Conservation (phyloP, 2,797 vertebrate genomes). For the Microtus obscurus region DNA sequence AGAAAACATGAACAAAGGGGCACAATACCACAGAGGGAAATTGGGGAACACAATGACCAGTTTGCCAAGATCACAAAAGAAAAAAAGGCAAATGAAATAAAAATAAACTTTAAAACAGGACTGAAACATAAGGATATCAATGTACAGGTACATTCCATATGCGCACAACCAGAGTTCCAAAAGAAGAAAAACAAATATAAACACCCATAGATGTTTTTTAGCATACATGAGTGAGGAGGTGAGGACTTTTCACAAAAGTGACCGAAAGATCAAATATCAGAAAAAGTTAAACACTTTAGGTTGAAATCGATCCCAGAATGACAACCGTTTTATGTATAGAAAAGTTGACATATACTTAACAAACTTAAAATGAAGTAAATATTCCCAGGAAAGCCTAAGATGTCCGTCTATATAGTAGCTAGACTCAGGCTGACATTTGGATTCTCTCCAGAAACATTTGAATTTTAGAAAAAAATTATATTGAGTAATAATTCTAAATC, state of each 20-base stretch:
- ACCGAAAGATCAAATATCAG: neutral
- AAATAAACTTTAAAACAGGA: neutral
- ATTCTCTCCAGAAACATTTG: neutral
- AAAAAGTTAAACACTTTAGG: neutral
- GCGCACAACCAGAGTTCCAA: too few species aligned
- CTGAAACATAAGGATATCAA: neutral
- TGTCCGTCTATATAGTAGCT: neutral
- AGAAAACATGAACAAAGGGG: neutral
- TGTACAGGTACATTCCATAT: neutral
- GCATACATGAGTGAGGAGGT: neutral
- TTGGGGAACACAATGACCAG: neutral
- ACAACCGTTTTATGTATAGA: neutral
- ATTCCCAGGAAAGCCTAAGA: neutral
- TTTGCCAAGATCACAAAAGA: neutral
- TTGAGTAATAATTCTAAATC: conserved; percentile 20
- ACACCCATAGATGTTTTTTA: neutral
- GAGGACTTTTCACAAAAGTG: conserved; percentile 14
- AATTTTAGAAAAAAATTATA: neutral
- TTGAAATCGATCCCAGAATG: neutral
- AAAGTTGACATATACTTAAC: neutral
- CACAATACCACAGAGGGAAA: neutral
- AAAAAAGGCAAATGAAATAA: neutral
- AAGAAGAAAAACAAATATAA: neutral
- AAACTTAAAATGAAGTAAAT: conserved; percentile 39
- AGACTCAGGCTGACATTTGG: neutral